phyloP scores from a whole-genome alignment of 2,113 vertebrate genomes.

The Collichthys lucidus region DNA sequence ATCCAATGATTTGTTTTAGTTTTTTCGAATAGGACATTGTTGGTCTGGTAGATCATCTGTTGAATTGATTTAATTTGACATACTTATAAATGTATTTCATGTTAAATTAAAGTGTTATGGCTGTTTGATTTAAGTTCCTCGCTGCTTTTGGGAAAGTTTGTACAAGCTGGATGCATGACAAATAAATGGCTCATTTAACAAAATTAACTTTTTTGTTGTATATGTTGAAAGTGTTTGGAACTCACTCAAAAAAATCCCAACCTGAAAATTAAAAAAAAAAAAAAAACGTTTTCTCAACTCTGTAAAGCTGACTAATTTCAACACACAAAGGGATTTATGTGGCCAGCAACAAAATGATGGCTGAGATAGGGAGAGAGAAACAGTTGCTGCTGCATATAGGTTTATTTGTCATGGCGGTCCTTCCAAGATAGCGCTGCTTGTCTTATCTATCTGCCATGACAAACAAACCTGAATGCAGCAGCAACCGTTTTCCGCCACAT shows the following conservation, averaged over 20 bases:
- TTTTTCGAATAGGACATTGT: no score
- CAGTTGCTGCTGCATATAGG: constrained; percentile 3
- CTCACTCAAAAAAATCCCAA: background rate
- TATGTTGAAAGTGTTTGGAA: background rate
- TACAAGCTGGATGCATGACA: background rate
- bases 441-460: constrained; percentile 49
- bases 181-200: background rate
- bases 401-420: background rate
- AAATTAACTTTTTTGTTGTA: background rate
- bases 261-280: constrained; percentile 43
- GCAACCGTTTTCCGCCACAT: constrained; percentile 33
- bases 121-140: no score
- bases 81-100: no score
- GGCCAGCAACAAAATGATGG: constrained; percentile 40
- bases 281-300: constrained; percentile 27
- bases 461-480: constrained; percentile 4
- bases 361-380: constrained; percentile 41
- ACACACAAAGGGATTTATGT: constrained; percentile 41
- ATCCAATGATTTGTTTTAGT: no score
- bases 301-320: constrained; percentile 59
- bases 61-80: no score
- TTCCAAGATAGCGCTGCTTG: background rate
- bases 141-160: no score
- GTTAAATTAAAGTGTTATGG: no score
- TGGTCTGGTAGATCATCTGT: no score